phyloP scores from a whole-genome alignment of 2,888 invertebrate species.

The Stomorhina lunata region DNA sequence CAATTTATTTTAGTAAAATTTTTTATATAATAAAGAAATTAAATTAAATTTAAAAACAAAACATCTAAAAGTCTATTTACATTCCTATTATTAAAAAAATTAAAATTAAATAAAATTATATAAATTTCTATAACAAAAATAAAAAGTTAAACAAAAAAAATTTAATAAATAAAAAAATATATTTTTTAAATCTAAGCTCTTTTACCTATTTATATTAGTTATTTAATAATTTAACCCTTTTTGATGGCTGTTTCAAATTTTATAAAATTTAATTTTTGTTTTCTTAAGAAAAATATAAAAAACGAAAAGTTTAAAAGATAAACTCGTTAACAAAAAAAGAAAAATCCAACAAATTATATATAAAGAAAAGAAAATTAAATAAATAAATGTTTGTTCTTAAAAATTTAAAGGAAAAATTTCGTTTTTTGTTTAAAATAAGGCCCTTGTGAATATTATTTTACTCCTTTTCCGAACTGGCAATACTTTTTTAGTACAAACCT shows the following conservation, averaged over 20 bases:
- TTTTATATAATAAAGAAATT: not conserved
- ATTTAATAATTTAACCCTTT: constrained; percentile 34
- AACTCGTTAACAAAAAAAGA: not conserved
- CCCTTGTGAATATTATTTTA: not conserved
- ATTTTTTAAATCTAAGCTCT: not conserved
- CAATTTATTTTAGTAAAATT: not conserved
- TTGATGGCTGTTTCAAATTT: constrained; percentile 56
- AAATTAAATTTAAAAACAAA: not conserved
- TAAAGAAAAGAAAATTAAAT: constrained; percentile 12
- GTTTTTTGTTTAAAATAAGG: not conserved
- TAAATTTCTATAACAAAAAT: not conserved
- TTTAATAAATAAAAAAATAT: not conserved
- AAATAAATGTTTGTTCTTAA: constrained; percentile 63
- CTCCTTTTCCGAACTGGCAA: not conserved
- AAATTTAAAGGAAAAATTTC: constrained; percentile 13
- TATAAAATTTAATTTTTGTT: constrained; percentile 33
- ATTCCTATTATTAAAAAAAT: too few relatives aligned
- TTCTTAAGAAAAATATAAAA: constrained; percentile 35
- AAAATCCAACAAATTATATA: not conserved
- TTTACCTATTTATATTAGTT: constrained; percentile 27
- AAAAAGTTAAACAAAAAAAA: not conserved
- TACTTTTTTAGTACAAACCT: too few relatives aligned
- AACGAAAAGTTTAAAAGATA: not conserved
- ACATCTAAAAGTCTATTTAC: not conserved
- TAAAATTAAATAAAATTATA: not conserved